Evolutionary conservation across 37 sponge, comb jelly and placozoan genomes (phyloP).

Genomic region (Tethya wilhelma): DNA sequence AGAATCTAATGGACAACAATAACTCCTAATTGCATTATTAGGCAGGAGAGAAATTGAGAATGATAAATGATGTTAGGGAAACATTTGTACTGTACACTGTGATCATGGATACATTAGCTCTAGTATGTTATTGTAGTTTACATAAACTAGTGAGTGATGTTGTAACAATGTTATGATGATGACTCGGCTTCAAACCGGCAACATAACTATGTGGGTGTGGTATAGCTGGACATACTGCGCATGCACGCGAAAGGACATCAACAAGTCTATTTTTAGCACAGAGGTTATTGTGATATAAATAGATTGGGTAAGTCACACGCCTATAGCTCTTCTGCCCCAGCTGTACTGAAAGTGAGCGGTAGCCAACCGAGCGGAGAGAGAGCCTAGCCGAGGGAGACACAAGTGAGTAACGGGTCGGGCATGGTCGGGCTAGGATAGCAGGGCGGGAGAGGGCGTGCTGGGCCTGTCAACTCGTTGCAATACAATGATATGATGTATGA

Average conservation of each 20-base stretch:
- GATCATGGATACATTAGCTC: too few species aligned
- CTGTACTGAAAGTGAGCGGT: background rate
- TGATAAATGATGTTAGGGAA: too few species aligned
- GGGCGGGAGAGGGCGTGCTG: background rate
- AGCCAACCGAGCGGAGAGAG: background rate
- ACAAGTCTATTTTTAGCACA: conserved; percentile 52
- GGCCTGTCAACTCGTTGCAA: background rate
- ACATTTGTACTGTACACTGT: too few species aligned
- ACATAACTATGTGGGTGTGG: background rate
- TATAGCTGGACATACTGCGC: too few species aligned
- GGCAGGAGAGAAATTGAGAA: too few species aligned
- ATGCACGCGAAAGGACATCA: background rate
- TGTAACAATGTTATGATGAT: background rate
- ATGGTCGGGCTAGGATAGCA: background rate
- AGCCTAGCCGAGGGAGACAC: background rate
- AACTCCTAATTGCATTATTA: background rate
- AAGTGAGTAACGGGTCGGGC: too few species aligned
- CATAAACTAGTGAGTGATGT: too few species aligned
- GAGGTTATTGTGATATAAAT: conserved; percentile 17
- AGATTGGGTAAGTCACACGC: background rate
- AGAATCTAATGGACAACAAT: too few species aligned
- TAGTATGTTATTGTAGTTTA: too few species aligned
- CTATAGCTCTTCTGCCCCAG: too few species aligned
- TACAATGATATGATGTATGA: background rate
- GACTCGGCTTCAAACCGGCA: background rate